A percentile compares a stretch with the other conserved stretches of the same genome.
Conservation (phyloP, 2,113 vertebrate species). For the Junco hyemalis region DNA sequence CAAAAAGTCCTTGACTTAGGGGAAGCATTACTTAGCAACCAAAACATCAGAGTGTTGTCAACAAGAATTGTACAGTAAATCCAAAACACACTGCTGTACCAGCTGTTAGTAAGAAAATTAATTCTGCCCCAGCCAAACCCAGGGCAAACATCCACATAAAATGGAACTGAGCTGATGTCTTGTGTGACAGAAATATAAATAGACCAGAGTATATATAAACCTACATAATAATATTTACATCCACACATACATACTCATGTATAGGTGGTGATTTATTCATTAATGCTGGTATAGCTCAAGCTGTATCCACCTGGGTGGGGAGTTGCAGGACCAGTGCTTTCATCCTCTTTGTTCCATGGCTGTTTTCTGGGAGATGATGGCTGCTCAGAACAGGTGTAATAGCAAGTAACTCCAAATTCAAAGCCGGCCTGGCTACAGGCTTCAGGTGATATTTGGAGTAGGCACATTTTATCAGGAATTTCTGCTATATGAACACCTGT, state of each 20-base stretch:
- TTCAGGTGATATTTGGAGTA: neutral
- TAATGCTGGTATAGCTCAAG: neutral
- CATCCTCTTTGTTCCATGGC: neutral
- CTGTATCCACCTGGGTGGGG: neutral
- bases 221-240: neutral
- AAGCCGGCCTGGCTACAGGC: neutral
- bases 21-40: neutral
- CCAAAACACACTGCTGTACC: neutral
- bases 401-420: neutral
- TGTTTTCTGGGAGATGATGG: neutral
- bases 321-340: neutral
- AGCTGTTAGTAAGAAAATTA: neutral
- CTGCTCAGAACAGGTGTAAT: neutral
- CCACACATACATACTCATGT: neutral
- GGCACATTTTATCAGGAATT: neutral
- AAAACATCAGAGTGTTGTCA: neutral
- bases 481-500: neutral
- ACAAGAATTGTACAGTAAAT: neutral
- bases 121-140: neutral
- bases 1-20: neutral
- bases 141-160: neutral
- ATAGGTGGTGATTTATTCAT: neutral
- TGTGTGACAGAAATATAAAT: neutral
- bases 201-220: neutral
- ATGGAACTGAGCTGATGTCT: neutral